A percentile compares a stretch with the other conserved stretches of the same genome.
These are phyloP conservation scores for Hassar affinis DNA, from an alignment of 2,113 vertebrate genomes.

Conservation along the genomic window DNA sequence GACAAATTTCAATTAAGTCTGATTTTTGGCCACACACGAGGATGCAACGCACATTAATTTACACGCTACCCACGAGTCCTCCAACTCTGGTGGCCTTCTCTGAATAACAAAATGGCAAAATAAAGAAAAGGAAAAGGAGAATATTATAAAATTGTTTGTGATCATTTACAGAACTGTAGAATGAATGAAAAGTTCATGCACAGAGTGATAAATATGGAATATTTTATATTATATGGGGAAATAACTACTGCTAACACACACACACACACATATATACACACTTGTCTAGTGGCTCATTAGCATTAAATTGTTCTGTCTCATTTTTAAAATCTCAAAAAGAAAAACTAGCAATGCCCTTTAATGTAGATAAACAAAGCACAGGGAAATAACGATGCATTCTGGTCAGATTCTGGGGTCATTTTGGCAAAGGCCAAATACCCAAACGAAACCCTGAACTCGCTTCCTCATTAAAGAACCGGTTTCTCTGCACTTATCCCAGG, in stretches of 20 bases:
- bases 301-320: too few species aligned
- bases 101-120: constrained; percentile 12
- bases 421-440: too few species aligned
- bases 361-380: neutral
- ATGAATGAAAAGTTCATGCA: too few species aligned
- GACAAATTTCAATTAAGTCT: neutral
- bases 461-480: neutral
- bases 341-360: neutral
- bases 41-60: constrained; percentile 24
- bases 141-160: neutral
- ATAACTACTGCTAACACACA: neutral
- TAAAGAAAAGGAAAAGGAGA: neutral
- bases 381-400: neutral
- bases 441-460: neutral
- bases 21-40: constrained; percentile 2
- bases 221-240: too few species aligned
- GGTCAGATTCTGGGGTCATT: neutral
- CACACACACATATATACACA: neutral
- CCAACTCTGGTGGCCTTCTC: constrained; percentile 31
- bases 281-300: too few species aligned
- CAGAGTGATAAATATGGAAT: neutral
- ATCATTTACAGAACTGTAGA: neutral
- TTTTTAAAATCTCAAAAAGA: too few species aligned
- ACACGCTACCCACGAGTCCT: constrained; percentile 40
- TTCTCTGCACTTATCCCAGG: neutral